Conservation (phyloP, 2,797 vertebrate species). For the Mionectes olivaceus region DNA sequence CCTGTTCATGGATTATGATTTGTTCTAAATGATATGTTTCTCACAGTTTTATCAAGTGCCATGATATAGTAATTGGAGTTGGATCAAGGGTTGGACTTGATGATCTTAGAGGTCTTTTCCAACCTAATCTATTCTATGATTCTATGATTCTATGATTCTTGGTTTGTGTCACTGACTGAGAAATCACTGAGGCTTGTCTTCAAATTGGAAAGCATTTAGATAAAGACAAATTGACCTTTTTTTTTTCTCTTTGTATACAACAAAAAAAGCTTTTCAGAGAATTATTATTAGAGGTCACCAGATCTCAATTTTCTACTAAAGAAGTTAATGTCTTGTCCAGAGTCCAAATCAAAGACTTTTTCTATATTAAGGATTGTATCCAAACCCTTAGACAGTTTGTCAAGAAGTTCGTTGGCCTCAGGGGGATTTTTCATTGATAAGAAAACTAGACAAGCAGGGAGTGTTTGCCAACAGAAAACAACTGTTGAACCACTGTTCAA, state of each 20-base stretch:
- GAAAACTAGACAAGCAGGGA: neutral
- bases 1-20: neutral
- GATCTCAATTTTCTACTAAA: neutral
- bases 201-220: neutral
- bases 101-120: too few species aligned
- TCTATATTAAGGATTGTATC: neutral
- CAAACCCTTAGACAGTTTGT: neutral
- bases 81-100: too few species aligned
- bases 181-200: neutral
- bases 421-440: neutral
- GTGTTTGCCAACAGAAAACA: neutral
- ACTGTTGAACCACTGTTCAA: neutral
- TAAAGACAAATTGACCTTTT: neutral
- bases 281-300: neutral
- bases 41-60: neutral
- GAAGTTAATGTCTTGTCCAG: neutral
- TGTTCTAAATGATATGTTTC: neutral
- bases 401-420: neutral
- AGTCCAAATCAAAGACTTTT: neutral
- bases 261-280: neutral
- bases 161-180: neutral
- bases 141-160: too few species aligned
- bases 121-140: too few species aligned
- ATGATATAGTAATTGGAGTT: too few species aligned
- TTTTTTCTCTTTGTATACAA: neutral